Evolutionary conservation across 2,113 vertebrate genomes (phyloP).

Genomic region (Capreolus pygargus): DNA sequence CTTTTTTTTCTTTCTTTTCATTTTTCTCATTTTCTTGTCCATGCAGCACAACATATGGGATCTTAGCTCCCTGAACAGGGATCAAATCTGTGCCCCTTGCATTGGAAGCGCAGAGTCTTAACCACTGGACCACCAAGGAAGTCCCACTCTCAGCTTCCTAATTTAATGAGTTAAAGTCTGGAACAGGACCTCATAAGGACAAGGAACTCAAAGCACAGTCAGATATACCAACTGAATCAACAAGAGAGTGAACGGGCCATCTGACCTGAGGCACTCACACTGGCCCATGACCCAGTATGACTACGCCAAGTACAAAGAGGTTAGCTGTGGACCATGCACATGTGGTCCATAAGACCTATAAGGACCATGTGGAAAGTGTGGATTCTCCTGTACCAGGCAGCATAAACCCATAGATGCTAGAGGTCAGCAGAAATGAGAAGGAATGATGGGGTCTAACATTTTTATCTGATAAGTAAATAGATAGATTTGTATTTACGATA

Average conservation of each 20-base stretch:
- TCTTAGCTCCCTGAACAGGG: neutral
- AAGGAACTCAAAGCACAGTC: neutral
- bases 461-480: neutral
- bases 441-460: neutral
- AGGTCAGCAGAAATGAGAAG: neutral
- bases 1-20: neutral
- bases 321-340: neutral
- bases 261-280: neutral
- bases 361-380: neutral
- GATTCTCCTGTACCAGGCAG: neutral
- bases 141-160: neutral
- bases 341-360: neutral
- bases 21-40: neutral
- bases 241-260: fast-evolving
- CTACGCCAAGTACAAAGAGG: neutral
- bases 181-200: neutral
- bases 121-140: neutral
- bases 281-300: neutral
- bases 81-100: neutral
- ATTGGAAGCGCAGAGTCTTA: neutral
- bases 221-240: neutral
- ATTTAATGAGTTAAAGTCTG: neutral
- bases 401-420: neutral
- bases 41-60: neutral
- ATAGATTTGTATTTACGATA: neutral